Evolutionary conservation across 2,797 vertebrate species (phyloP), one percentile per base, ranked within the genome.

Genomic region (Rhincodon typus): DNA sequence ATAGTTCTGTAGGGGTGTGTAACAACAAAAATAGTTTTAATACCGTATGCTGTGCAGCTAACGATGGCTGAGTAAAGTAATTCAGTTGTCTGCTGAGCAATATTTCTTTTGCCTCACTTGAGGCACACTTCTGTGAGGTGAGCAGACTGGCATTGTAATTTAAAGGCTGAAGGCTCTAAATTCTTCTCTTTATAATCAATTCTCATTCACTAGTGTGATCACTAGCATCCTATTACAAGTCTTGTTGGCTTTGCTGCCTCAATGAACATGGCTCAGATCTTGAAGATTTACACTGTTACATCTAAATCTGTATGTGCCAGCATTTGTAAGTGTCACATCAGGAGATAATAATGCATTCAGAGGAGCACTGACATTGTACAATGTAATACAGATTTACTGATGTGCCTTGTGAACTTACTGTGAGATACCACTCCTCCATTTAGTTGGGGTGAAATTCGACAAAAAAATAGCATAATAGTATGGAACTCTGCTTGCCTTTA

Each of bases 111-210:
- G 42, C 46, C 69, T 95, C 94, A 95, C 46, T 72, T 10, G 27
- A 70, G 67, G 67, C 93, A 50, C 93, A 94, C 34, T 23, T 94
- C 25, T 72, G 66, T 0, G 8, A 72, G 27, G 38, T 74, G 94
- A 77, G 30, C 5, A n/a, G 70, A 72, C 46, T 17, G n/a, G n/a
- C 42, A 74, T 38, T 72, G n/a, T 74, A 30, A 95, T 95, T 95
- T 57, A 95, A 50, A 95, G 30, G 46, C 25, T 53, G 25, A 77
- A 77, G 38, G 46, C 94, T 34, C 42, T 74, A 77, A 95, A 95
- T 94, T 70, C 94, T 53, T 57, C 94, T 12, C 70, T 53, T 77
- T 30, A 57, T 95, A 74, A 95, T 95, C 70, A 95, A 94, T 77
- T 77, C 27, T 23, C 57, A 93, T 93, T 66, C 12, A 69, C 66